Base-by-base conservation (phyloP, 2,113 vertebrate genomes). In the Seriola quinqueradiata region DNA sequence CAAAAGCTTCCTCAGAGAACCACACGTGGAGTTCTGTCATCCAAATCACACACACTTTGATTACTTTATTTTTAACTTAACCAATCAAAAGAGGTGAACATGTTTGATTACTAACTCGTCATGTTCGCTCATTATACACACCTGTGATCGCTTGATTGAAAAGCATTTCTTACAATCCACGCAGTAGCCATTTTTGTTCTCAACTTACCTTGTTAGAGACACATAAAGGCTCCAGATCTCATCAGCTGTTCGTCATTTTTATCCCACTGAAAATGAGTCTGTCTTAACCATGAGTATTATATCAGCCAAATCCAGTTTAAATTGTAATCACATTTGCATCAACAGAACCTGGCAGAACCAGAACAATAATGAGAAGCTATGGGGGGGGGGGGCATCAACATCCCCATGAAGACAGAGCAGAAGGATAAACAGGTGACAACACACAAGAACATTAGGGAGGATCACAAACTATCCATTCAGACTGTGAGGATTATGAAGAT, bases 381-480 rank as follows among this genome's bases (percentile, higher is more conserved):
- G 28, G 12, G 25, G 12, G 25, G 52, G 55, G 25, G 25, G 25
- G 25, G 25, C 28, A 34, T 57, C 58, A 23, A 32, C 76, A 81
- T 63, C 50, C 73, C 25, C 34, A 46, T 59, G 77, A 80, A 75
- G 77, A 77, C 75, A 21, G 54, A 89, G 71, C 84, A 88, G 84
- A 85, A 50, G 74, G 17, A 75, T 12, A 71, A 91, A 84, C 88
- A 90, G 91, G 84, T 87, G 89, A 90, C 63, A 75, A 76, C 44
- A 76, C 73, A 79, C 57, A 14, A 16, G 81, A 76, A 85, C 74
- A 84, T 79, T 69, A 77, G 69, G 71, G 71, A 66, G 86, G 77
- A 89, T 88, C 80, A 87, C 21, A 70, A 70, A 70, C 66, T 71
- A 50, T 72, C 75, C 65, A 73, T 66, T 83, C 69, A 86, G 76